Percentiles rank a stretch among this genome's conserved stretches.
Evolutionary conservation across 2,113 vertebrate species (phyloP).

Genomic region (Xenus cinereus): DNA sequence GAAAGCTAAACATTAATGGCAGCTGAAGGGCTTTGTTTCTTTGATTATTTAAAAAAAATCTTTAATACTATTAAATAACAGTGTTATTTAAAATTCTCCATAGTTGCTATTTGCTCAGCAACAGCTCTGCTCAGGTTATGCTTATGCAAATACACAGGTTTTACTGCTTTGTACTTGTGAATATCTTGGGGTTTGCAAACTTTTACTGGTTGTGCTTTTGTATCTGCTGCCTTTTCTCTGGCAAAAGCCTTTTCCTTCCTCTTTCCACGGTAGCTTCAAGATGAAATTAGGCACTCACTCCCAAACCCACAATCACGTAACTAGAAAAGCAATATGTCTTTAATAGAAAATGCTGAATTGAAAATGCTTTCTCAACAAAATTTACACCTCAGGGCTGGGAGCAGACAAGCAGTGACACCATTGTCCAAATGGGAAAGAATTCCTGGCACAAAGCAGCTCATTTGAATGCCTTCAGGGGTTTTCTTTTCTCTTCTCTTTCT

Average conservation of each 20-base stretch:
- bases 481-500: no score
- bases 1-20: neutral
- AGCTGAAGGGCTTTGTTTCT: neutral
- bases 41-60: neutral
- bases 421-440: neutral
- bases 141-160: neutral
- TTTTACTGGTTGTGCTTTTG: neutral
- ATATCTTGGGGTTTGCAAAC: neutral
- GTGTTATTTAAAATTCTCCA: neutral
- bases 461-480: neutral
- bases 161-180: neutral
- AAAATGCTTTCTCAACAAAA: neutral
- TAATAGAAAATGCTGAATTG: neutral
- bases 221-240: neutral
- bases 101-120: neutral
- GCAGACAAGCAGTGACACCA: neutral
- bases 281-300: neutral
- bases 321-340: neutral
- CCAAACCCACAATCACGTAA: neutral
- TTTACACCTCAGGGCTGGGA: neutral
- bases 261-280: slow-evolving; percentile 15
- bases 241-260: slow-evolving; percentile 43
- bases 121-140: neutral
- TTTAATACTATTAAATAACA: neutral
- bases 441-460: neutral